A percentile compares a stretch with the other conserved stretches of the same genome.
phyloP scores from a whole-genome alignment of 2,888 invertebrate genomes.

The Ennomos quercinarius region DNA sequence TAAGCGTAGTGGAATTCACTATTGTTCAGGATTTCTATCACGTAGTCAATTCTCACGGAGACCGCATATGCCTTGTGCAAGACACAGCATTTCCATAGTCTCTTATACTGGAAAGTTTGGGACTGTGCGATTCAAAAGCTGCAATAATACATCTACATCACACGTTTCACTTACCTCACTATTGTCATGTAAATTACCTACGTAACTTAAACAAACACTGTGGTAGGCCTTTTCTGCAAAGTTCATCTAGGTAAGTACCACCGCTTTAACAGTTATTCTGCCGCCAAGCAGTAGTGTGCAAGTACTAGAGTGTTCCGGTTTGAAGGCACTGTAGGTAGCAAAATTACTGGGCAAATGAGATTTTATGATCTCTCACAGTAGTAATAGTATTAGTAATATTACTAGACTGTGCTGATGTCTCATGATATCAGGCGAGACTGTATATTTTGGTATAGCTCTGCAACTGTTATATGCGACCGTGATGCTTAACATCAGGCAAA shows the following conservation, averaged over 20 bases:
- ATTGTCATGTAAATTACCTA: slow-evolving; percentile 39
- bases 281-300: background rate
- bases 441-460: too few species aligned
- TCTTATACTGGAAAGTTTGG: slow-evolving; percentile 43
- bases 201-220: slow-evolving; percentile 4
- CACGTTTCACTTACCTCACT: slow-evolving; percentile 35
- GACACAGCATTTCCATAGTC: slow-evolving; percentile 53
- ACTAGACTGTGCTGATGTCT: too few species aligned
- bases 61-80: slow-evolving; percentile 51
- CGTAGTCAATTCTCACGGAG: slow-evolving; percentile 77
- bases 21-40: slow-evolving; percentile 74
- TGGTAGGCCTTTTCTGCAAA: too few species aligned
- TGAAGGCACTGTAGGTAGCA: too few species aligned
- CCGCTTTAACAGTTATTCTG: too few species aligned
- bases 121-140: slow-evolving; percentile 28
- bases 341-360: too few species aligned
- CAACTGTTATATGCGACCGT: too few species aligned
- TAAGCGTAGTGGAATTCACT: slow-evolving; percentile 49
- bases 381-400: too few species aligned
- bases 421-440: too few species aligned
- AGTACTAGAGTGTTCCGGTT: background rate
- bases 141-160: slow-evolving; percentile 28
- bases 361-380: too few species aligned
- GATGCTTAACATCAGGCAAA: too few species aligned
- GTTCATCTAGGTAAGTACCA: too few species aligned